Evolutionary conservation across 2,797 vertebrate species (phyloP).

Genomic region (Masticophis lateralis): DNA sequence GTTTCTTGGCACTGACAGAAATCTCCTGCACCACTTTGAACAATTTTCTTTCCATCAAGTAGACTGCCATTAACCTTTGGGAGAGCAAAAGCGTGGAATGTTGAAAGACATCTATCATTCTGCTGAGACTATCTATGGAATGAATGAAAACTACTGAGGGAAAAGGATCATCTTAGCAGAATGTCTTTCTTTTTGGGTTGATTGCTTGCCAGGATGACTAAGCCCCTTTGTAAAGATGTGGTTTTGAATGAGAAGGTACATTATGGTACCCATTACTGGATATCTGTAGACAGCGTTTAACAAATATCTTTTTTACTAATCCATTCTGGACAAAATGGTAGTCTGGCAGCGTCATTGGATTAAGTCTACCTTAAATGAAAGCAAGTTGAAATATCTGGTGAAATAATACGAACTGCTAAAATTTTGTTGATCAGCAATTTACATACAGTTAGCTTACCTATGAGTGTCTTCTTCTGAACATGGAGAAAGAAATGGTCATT

Average conservation of each 20-base stretch:
- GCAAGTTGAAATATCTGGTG: neutral
- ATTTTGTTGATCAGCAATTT: neutral
- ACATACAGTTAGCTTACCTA: neutral
- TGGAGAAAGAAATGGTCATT: neutral
- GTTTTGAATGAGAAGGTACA: neutral
- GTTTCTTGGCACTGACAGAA: neutral
- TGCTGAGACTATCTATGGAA: constrained; percentile 35
- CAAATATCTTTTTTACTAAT: neutral
- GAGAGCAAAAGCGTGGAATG: neutral
- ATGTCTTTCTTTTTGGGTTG: neutral
- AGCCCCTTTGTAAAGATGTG: neutral
- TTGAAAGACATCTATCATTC: constrained; percentile 37
- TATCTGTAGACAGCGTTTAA: neutral
- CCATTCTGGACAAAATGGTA: neutral
- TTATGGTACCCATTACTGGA: neutral
- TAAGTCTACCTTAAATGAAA: neutral
- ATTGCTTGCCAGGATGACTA: neutral
- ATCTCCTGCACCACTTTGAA: constrained; percentile 21
- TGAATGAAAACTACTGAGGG: neutral
- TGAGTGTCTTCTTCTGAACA: neutral
- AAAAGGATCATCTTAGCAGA: neutral
- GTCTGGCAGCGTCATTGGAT: neutral
- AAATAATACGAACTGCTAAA: neutral
- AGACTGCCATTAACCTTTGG: constrained; percentile 18
- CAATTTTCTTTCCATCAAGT: constrained; percentile 27